phyloP scores from a whole-genome alignment of 2,797 vertebrate genomes.

The Sebastes trivittatus region DNA sequence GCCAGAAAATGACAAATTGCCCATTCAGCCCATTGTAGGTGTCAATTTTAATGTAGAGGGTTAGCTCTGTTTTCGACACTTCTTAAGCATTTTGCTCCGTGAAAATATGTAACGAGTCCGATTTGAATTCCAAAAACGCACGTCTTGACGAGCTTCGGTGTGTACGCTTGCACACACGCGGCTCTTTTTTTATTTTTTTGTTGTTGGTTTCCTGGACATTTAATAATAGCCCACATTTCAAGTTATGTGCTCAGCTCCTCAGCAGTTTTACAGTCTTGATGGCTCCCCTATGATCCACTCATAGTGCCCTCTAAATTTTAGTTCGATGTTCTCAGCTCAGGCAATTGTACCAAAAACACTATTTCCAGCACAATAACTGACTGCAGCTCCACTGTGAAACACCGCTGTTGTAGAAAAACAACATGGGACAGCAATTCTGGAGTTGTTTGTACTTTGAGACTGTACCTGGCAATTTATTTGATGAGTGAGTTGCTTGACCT shows the following conservation, averaged over 20 bases:
- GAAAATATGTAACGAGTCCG: constrained; percentile 37
- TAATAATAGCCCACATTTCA: constrained; percentile 51
- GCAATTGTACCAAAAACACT: constrained; percentile 56
- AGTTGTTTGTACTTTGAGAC: constrained; percentile 35
- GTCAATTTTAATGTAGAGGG: constrained; percentile 63
- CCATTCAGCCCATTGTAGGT: constrained; percentile 72
- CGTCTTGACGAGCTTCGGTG: not conserved
- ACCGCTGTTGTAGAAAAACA: constrained; percentile 8
- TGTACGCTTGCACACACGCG: not conserved
- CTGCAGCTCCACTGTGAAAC: constrained; percentile 41
- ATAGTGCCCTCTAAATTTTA: constrained; percentile 49
- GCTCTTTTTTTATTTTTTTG: not conserved
- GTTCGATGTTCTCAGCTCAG: constrained; percentile 50
- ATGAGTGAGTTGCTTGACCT: constrained; percentile 57
- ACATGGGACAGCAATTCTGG: constrained; percentile 31
- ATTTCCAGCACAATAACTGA: constrained; percentile 59
- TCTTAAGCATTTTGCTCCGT: constrained; percentile 37
- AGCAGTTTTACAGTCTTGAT: constrained; percentile 47
- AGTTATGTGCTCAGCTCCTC: constrained; percentile 41
- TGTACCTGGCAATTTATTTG: constrained; percentile 57
- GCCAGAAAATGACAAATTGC: constrained; percentile 73
- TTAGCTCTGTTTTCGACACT: constrained; percentile 48
- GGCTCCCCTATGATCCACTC: constrained; percentile 50
- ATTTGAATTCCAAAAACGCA: constrained; percentile 50
- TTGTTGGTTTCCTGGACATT: constrained; percentile 20